Evolutionary conservation across 2,113 vertebrate species (phyloP).

Genomic region (Prunella himalayana): DNA sequence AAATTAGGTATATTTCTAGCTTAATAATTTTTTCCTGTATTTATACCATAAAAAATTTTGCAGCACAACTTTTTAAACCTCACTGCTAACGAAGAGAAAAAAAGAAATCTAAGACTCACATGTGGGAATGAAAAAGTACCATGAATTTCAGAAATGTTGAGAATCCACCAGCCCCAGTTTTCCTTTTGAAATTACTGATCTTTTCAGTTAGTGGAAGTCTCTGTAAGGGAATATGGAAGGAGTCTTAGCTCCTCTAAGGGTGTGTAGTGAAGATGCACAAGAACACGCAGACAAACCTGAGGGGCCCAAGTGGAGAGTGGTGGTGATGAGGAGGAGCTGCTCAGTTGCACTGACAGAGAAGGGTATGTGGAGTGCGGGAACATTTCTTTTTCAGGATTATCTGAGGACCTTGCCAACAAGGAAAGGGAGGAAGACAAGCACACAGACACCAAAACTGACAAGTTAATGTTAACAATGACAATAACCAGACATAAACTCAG

Average conservation of each 20-base stretch:
- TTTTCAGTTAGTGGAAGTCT: neutral
- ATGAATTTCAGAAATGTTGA: neutral
- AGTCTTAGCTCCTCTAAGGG: neutral
- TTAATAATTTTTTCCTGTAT: neutral
- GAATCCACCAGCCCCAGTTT: neutral
- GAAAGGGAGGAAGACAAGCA: neutral
- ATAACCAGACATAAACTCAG: neutral
- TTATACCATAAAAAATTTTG: neutral
- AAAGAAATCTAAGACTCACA: neutral
- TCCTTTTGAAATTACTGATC: neutral
- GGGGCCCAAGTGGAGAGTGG: neutral
- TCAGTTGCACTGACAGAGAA: neutral
- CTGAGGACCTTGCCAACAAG: neutral
- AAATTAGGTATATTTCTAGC: neutral
- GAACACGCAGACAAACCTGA: fast-evolving
- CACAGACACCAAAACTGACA: neutral
- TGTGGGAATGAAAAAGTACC: neutral
- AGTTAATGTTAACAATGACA: neutral
- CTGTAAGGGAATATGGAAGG: neutral
- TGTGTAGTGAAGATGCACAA: neutral
- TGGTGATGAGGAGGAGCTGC: neutral
- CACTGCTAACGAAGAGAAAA: neutral
- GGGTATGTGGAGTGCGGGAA: neutral
- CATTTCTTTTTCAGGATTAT: neutral
- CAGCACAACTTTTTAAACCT: neutral